Conservation (phyloP, 1,140 invertebrate genomes). For the Hyposmocoma kahamanoa region DNA sequence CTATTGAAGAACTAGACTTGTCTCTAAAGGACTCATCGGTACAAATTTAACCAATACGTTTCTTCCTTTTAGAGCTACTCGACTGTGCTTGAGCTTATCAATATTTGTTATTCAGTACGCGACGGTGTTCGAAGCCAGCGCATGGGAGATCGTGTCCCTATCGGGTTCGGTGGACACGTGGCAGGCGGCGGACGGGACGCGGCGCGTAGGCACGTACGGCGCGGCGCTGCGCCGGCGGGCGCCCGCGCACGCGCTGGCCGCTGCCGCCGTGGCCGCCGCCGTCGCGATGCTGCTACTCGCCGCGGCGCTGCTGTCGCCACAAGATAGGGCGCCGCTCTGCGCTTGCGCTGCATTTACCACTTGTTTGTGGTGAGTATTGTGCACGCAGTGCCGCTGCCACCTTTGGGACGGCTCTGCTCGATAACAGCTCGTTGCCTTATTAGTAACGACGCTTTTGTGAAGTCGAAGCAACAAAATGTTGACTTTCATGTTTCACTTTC, state of each 20-base stretch:
- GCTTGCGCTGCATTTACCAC: constrained; percentile 35
- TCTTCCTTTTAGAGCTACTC: not conserved
- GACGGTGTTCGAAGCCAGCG: constrained; percentile 36
- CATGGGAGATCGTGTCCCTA: constrained; percentile 39
- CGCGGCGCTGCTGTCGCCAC: constrained; percentile 35
- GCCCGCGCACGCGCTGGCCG: constrained; percentile 34
- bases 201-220: constrained; percentile 13
- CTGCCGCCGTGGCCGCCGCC: constrained; percentile 22
- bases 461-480: too few relatives aligned
- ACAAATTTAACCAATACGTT: not conserved
- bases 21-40: constrained; percentile 2
- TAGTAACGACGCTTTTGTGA: too few relatives aligned
- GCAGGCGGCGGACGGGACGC: constrained; percentile 10
- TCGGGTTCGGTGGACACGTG: constrained; percentile 13
- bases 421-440: too few relatives aligned
- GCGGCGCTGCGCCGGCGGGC: constrained; percentile 31
- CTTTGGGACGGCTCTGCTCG: too few relatives aligned
- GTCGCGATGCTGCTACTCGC: constrained; percentile 28
- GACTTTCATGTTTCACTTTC: too few relatives aligned
- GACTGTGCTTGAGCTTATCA: not conserved
- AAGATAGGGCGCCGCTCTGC: constrained; percentile 26
- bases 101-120: constrained; percentile 18
- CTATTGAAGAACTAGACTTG: constrained; percentile 28
- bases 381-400: too few relatives aligned
- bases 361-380: constrained; percentile 46